Conservation (phyloP, 2,888 invertebrate genomes). For the Caenorhabditis uteleia region DNA sequence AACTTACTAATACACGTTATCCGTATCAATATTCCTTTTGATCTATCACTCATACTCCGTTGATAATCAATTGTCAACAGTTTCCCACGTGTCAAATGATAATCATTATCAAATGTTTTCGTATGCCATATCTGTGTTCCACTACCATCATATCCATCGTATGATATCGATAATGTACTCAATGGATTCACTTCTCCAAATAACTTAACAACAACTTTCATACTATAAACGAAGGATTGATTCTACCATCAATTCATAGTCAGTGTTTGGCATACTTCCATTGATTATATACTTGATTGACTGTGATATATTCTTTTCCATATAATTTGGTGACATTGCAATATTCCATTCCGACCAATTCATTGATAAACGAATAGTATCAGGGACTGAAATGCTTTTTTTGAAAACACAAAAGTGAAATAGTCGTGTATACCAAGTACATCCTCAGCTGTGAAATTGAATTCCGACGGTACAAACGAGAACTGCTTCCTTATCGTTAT, state of each 20-base stretch:
- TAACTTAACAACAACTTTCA: conserved; percentile 22
- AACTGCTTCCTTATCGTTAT: conserved; percentile 35
- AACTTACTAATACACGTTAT: conserved; percentile 32
- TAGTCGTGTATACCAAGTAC: conserved; percentile 3
- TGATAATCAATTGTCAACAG: conserved; percentile 31
- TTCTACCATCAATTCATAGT: conserved; percentile 25
- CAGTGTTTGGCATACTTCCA: conserved; percentile 8
- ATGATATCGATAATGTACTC: conserved; percentile 12
- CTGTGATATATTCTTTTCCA: conserved; percentile 17
- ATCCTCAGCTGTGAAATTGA: conserved; percentile 16
- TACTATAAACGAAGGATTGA: background rate
- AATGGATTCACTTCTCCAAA: conserved; percentile 14
- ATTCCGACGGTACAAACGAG: conserved; percentile 12
- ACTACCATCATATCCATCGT: conserved; percentile 28
- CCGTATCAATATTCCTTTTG: conserved; percentile 26
- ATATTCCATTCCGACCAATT: conserved; percentile 33
- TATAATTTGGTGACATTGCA: conserved; percentile 39
- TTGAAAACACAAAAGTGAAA: background rate
- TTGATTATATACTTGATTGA: conserved; percentile 24
- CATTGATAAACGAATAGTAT: conserved; percentile 9
- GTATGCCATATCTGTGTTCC: conserved; percentile 15
- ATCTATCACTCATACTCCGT: conserved; percentile 16
- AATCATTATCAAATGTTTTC: conserved; percentile 1
- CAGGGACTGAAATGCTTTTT: conserved; percentile 13
- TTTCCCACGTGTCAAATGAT: conserved; percentile 15